Conservation (phyloP, 37 sponge, comb jelly and placozoan genomes). For the Oscarella lobularis region DNA sequence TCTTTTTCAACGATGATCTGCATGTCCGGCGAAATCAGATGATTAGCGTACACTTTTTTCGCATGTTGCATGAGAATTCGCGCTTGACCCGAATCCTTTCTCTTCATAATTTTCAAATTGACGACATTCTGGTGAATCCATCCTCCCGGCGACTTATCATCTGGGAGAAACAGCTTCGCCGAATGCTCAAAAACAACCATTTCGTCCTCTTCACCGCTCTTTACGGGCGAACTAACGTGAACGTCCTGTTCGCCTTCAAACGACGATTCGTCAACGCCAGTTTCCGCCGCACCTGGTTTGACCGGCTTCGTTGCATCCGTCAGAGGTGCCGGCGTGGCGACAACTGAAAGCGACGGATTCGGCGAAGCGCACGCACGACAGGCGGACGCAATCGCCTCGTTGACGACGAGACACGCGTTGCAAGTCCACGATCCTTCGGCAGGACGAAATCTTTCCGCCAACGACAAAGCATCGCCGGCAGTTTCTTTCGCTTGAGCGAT, state of each 20-base stretch:
- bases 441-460: neutral
- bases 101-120: conserved; percentile 65
- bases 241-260: too few relatives aligned
- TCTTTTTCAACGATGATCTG: too few relatives aligned
- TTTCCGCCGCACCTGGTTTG: too few relatives aligned
- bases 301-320: too few relatives aligned
- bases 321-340: too few relatives aligned
- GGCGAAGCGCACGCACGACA: conserved; percentile 8
- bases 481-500: neutral
- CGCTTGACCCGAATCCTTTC: conserved; percentile 32
- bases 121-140: conserved; percentile 86
- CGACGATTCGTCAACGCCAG: too few relatives aligned
- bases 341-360: conserved; percentile 5
- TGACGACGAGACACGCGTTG: neutral
- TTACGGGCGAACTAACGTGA: too few relatives aligned
- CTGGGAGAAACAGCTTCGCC: conserved; percentile 82
- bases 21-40: conserved; percentile 65
- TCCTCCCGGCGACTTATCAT: conserved; percentile 25
- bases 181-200: conserved; percentile 56
- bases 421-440: neutral
- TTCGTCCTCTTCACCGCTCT: conserved; percentile 76
- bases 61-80: conserved; percentile 86
- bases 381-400: neutral
- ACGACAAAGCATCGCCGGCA: neutral
- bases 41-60: conserved; percentile 86